Conservation (phyloP, 1,140 invertebrate species). For the Meloidogyne exigua region DNA sequence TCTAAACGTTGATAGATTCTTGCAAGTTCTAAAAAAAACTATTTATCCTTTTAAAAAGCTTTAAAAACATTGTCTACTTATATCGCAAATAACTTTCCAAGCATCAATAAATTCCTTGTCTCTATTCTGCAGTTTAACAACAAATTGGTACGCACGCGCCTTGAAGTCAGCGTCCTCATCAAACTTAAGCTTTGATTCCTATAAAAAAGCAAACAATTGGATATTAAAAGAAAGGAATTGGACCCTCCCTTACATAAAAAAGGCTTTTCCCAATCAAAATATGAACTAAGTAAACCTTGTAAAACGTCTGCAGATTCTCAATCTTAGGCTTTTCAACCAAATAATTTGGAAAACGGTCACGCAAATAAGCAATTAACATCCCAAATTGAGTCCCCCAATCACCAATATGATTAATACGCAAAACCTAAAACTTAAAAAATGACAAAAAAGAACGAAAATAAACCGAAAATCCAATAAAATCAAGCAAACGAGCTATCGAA, state of each 20-base stretch:
- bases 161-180: slow-evolving; percentile 89
- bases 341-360: slow-evolving; percentile 87
- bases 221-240: too few relatives aligned
- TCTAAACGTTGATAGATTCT: slow-evolving; percentile 69
- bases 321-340: slow-evolving; percentile 80
- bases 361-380: slow-evolving; percentile 93
- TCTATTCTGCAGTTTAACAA: slow-evolving; percentile 85
- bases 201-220: slow-evolving; percentile 30
- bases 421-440: slow-evolving; percentile 67
- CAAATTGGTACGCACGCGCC: slow-evolving; percentile 86
- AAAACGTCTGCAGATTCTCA: slow-evolving; percentile 82
- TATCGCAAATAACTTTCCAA: slow-evolving; percentile 93
- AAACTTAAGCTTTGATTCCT: slow-evolving; percentile 87
- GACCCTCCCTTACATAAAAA: too few relatives aligned
- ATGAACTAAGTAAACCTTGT: slow-evolving; percentile 67
- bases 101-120: slow-evolving; percentile 82
- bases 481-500: slow-evolving; percentile 82
- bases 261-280: not conserved
- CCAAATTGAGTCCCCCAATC: slow-evolving; percentile 99
- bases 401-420: slow-evolving; percentile 93
- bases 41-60: too few relatives aligned
- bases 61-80: slow-evolving; percentile 75
- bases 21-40: slow-evolving; percentile 75
- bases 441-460: not conserved
- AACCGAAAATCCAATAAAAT: slow-evolving; percentile 85